These are phyloP conservation scores for Nasonovia ribisnigri DNA, from an alignment of 2,888 invertebrate genomes.

Conservation along the genomic window DNA sequence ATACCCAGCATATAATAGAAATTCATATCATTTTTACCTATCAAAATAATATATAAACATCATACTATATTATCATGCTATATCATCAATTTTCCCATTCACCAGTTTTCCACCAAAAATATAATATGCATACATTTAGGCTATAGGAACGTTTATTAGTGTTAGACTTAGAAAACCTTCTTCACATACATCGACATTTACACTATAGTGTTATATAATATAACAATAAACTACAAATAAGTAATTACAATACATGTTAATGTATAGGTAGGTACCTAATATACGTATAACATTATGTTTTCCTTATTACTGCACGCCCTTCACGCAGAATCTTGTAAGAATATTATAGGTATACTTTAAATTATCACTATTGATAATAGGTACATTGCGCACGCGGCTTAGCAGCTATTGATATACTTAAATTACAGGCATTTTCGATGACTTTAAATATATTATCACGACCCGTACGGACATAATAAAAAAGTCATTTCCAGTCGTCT, in stretches of 20 bases:
- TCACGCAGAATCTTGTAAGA: neutral
- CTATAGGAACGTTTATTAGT: no score
- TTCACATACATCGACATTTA: no score
- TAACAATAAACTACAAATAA: neutral
- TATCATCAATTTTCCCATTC: neutral
- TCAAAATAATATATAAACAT: neutral
- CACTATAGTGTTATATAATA: neutral
- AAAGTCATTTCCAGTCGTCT: neutral
- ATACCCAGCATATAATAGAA: neutral
- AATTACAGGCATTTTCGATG: neutral
- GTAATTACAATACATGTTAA: neutral
- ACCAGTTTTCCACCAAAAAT: neutral
- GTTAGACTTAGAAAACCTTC: no score
- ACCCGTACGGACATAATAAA: neutral
- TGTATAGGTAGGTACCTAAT: neutral
- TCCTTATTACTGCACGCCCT: neutral
- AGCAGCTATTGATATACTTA: neutral
- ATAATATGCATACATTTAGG: no score
- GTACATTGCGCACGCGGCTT: neutral
- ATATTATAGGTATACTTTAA: neutral
- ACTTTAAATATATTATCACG: neutral
- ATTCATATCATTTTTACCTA: neutral
- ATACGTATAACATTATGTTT: neutral
- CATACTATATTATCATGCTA: neutral
- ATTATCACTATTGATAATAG: neutral